phyloP scores from a whole-genome alignment of 2,113 vertebrate species.

The Bambusicola thoracicus region DNA sequence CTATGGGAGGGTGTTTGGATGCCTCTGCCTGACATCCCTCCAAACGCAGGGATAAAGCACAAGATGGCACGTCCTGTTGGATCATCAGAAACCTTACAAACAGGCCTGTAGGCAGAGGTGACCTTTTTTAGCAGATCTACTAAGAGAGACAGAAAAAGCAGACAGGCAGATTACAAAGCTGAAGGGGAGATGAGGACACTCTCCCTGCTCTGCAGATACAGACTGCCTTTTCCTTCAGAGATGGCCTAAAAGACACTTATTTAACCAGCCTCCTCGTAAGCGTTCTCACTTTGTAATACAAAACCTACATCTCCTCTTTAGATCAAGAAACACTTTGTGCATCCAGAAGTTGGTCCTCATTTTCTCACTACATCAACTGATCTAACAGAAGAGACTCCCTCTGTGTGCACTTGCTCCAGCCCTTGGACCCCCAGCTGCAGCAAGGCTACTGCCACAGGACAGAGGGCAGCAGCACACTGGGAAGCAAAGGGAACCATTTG shows the following conservation, averaged over 20 bases:
- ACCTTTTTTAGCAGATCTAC: not conserved
- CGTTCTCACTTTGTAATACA: not conserved
- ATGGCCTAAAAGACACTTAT: not conserved
- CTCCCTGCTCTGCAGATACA: too few relatives aligned
- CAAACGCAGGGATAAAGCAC: not conserved
- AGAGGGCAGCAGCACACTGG: not conserved
- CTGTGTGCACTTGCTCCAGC: not conserved
- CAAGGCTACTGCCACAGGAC: not conserved
- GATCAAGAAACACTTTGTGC: not conserved
- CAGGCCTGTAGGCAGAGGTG: not conserved
- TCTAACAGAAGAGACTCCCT: not conserved
- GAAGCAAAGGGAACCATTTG: not conserved
- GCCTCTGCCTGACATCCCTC: not conserved
- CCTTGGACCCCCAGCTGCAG: not conserved
- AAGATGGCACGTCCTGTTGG: not conserved
- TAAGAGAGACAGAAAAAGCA: not conserved
- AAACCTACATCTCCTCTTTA: not conserved
- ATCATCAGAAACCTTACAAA: not conserved
- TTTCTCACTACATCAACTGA: not conserved
- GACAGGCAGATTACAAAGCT: not conserved
- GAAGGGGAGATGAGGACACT: not conserved
- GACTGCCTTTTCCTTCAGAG: not conserved
- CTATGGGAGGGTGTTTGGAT: not conserved
- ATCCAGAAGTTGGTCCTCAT: not conserved
- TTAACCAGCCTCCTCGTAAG: not conserved